Base-by-base conservation (phyloP, 2,888 invertebrate genomes). In the Morinoia aosen region DNA sequence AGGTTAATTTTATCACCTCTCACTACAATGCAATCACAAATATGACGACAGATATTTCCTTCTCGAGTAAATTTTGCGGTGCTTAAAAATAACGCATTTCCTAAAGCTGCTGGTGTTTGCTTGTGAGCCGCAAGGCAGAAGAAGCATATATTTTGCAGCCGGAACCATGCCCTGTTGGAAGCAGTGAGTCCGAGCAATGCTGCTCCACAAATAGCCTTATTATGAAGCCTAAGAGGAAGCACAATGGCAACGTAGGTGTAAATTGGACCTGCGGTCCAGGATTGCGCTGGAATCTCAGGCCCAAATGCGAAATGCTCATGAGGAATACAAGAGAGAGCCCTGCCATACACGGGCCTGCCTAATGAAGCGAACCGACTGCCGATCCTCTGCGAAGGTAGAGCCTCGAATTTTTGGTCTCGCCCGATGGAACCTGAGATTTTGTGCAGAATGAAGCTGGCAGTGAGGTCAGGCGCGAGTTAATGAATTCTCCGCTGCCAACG, bases 171-270 rank as follows among this genome's bases (percentile, higher is more conserved):
- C 57, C 57, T 57, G 57, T 57, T 93, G 56, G 93, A 33, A 16
- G 93, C 93, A 93, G 93, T 19, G 93, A 93, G 19, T 57, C 93
- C 57, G 57, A 33, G 93, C 58, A 93, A 93, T 57, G 93, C 93
- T 93, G 93, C 48, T 16, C 93, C 93, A 93, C 93, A 93, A 93
- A 93, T 93, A 93, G 93, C 93, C 93, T 93, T 93, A 93, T 93
- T 93, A 93, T 93, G 93, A 93, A 93, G 57, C 93, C 58, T 93
- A 57, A 93, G 93, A 93, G 93, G 93, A 93, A 93, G 93, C 93
- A 93, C 93, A 93, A 93, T 93, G n/a, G 93, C 93, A 93, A 93
- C 57, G 12, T 12, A 57, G 93, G 93, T 93, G 93, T 93, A 93
- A 93, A 93, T 93, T 93, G 93, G 93, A 19, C 40, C 93, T 57